A percentile compares a stretch with the other conserved stretches of the same genome.
Evolutionary conservation across 2,888 invertebrate species (phyloP).

Genomic region (Chymomyza caudatula): DNA sequence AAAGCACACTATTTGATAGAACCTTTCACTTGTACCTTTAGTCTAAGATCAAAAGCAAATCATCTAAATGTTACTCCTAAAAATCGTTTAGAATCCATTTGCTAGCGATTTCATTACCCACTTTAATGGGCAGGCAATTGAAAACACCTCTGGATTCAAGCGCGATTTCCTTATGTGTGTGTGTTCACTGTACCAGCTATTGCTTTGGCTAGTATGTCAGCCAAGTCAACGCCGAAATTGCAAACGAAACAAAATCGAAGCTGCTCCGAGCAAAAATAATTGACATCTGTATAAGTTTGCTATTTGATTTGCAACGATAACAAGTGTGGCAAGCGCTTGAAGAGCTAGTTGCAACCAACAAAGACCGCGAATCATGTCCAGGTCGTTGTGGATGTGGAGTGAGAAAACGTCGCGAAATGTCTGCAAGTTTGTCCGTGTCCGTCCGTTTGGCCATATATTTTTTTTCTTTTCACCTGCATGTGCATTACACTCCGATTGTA

Average conservation of each 20-base stretch:
- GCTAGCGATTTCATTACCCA: no score
- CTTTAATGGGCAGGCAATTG: no score
- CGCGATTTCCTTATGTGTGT: no score
- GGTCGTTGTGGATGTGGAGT: constrained; percentile 4
- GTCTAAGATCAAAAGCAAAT: no score
- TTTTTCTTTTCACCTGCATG: constrained; percentile 46
- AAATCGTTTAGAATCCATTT: no score
- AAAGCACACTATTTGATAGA: no score
- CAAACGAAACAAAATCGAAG: constrained; percentile 40
- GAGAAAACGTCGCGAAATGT: constrained; percentile 11
- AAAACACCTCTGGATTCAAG: no score
- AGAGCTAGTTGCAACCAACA: constrained; percentile 1
- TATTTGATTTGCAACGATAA: constrained; percentile 51
- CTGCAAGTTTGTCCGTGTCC: constrained; percentile 38
- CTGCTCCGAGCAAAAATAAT: constrained; percentile 58
- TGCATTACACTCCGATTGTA: no score
- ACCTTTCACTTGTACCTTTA: no score
- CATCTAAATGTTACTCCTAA: no score
- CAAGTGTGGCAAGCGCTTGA: constrained; percentile 32
- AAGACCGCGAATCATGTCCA: constrained; percentile 1
- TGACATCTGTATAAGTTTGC: constrained; percentile 68
- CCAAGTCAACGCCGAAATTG: constrained; percentile 50
- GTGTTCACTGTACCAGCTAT: neutral
- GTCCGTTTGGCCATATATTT: constrained; percentile 53
- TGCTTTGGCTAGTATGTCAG: constrained; percentile 29